Conservation (phyloP, 1,140 invertebrate species). For the Sarcophaga peregrina region DNA sequence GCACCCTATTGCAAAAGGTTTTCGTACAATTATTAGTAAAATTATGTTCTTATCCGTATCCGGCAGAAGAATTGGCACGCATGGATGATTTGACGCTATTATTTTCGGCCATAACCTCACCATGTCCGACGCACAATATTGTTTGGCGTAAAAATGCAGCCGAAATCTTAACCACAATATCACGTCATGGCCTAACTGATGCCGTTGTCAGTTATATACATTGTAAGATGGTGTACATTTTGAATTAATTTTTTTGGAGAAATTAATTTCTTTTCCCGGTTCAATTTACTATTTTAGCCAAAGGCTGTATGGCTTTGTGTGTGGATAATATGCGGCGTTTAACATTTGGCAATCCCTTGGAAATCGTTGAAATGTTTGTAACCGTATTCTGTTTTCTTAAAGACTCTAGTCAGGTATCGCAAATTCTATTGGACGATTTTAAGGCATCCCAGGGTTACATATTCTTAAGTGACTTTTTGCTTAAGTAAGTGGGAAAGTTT, state of each 20-base stretch:
- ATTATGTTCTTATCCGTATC: constrained; percentile 90
- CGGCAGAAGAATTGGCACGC: constrained; percentile 94
- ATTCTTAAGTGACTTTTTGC: constrained; percentile 92
- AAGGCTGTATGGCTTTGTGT: constrained; percentile 93
- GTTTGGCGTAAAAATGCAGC: constrained; percentile 97
- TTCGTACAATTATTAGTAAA: constrained; percentile 96
- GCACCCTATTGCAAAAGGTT: constrained; percentile 94
- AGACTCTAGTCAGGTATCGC: constrained; percentile 97
- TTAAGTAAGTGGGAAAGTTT: constrained; percentile 78
- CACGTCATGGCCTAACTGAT: constrained; percentile 90
- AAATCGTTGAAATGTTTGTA: constrained; percentile 98
- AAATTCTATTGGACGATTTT: constrained; percentile 95
- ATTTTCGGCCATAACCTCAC: constrained; percentile 96
- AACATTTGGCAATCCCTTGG: constrained; percentile 90
- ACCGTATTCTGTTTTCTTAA: constrained; percentile 98
- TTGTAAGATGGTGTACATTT: constrained; percentile 74
- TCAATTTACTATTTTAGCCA: constrained; percentile 76
- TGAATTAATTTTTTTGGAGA: no score
- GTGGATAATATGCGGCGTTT: constrained; percentile 97
- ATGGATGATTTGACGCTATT: constrained; percentile 96
- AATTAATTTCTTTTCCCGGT: constrained; percentile 1
- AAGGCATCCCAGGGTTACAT: constrained; percentile 92
- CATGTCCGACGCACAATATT: constrained; percentile 90
- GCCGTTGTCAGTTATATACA: constrained; percentile 97
- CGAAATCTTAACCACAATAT: constrained; percentile 95